Base-by-base conservation (phyloP, 64 coral and sea anemone genomes). In the Acropora yongei region DNA sequence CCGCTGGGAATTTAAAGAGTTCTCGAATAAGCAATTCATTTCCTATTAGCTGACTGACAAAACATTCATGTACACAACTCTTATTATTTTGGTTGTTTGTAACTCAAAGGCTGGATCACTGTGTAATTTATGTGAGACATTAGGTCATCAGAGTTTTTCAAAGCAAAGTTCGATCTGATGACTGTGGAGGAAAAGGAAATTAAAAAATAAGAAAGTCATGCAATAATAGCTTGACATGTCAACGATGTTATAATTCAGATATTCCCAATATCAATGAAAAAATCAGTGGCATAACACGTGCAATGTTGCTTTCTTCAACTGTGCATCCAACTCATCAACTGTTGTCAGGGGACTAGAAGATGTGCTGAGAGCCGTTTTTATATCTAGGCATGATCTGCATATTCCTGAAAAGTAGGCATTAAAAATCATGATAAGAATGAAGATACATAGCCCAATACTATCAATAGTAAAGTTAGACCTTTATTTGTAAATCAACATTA, bases 301-400 rank as follows among this genome's bases (percentile, higher is more conserved):
- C 61, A 82, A 74, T 80, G 92, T 82, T 82, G 9, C 19, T 79
- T 39, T 71, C 92, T 75, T 93, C 3, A 93, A 39, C 68, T 89
- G 92, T 13, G 18, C 86, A 65, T 82, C 76, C 65, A 93, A 80
- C 42, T 90, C 89, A 41, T 80, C 77, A 82, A 82, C 43, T 53
- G 4, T 50, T 88, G 75, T 80, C n/a, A 49, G 41, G 58, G 57
- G 11, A 74, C 57, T 93, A 53, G 50, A 53, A 4, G 50, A 8
- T 53, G 8, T 8, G 50, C 63, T 14, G 16, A 93, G 91, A 44
- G 18, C 10, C 44, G 82, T 93, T 84, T 83, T 50, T 88, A 80
- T 79, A 57, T 88, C 57, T 87, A 76, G 74, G n/a, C 91, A 93
- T 88, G 74, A 72, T 72, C 84, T 93, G 85, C 92, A 88, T 83